A percentile compares a stretch with the other conserved stretches of the same genome.
phyloP scores from a whole-genome alignment of 2,797 vertebrate species.

The Pipistrellus kuhlii region DNA sequence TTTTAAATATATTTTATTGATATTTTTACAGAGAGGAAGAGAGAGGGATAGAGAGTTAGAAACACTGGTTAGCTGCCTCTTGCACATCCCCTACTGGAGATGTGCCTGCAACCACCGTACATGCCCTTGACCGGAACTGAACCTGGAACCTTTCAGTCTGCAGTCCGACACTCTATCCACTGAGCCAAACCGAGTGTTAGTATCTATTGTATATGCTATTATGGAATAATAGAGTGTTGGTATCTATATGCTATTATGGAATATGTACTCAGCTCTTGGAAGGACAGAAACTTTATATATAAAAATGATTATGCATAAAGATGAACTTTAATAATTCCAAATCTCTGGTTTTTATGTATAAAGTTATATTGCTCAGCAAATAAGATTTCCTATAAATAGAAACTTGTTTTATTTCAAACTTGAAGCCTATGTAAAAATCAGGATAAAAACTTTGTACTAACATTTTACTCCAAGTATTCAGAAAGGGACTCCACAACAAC shows the following conservation, averaged over 20 bases:
- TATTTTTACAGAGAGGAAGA: no score
- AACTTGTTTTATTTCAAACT: conserved; percentile 31
- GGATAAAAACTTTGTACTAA: background rate
- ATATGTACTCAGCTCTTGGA: background rate
- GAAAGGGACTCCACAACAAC: conserved; percentile 32
- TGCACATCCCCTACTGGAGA: no score
- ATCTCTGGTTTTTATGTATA: conserved; percentile 25
- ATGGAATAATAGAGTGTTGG: background rate
- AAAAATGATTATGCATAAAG: conserved; percentile 6
- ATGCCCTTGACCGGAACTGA: no score
- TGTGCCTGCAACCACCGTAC: no score
- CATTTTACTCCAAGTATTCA: background rate
- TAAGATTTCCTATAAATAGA: background rate
- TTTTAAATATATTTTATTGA: no score
- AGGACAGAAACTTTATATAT: conserved; percentile 37
- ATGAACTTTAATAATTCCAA: background rate
- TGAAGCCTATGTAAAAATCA: conserved; percentile 12
- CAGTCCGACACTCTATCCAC: background rate
- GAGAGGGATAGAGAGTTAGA: no score
- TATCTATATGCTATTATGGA: background rate
- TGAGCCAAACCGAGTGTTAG: background rate
- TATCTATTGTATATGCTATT: background rate
- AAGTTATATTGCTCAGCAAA: conserved; percentile 22
- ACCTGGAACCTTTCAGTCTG: no score
- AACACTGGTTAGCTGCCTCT: no score